Percentiles rank a stretch among this genome's conserved stretches.
These are phyloP conservation scores for Acomys russatus DNA, from an alignment of 2,797 vertebrate species.

Conservation along the genomic window DNA sequence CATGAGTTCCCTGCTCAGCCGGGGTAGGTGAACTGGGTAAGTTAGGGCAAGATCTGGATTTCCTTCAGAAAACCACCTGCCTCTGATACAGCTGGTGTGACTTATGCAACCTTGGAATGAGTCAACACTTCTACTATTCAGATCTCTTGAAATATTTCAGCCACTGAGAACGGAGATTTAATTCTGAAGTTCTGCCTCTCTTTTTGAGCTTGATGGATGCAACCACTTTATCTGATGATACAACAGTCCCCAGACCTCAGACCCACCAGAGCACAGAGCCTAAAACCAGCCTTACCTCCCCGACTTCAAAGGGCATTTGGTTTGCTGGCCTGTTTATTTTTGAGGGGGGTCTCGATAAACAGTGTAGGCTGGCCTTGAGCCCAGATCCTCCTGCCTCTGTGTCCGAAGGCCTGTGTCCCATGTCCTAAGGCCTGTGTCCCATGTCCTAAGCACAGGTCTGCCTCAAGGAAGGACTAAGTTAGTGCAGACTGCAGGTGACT, in stretches of 20 bases:
- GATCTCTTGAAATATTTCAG: conserved; percentile 37
- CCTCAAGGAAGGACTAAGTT: neutral
- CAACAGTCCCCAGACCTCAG: neutral
- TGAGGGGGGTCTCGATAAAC: neutral
- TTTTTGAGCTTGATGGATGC: neutral
- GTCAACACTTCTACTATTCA: neutral
- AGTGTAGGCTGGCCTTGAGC: neutral
- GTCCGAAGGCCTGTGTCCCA: neutral
- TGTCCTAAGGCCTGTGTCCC: neutral
- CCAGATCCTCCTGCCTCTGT: neutral
- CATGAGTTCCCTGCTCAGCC: neutral
- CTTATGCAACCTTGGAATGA: neutral
- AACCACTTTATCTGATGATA: neutral
- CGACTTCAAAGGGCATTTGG: neutral
- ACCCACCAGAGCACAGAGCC: neutral
- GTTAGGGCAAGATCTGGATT: neutral
- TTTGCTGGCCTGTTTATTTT: neutral
- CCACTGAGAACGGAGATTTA: neutral
- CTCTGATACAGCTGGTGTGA: neutral
- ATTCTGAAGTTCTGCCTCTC: neutral
- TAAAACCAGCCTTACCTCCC: neutral
- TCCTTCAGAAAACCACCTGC: conserved; percentile 2
- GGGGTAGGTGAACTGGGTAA: neutral
- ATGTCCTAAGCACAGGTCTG: neutral
- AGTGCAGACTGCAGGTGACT: neutral